Evolutionary conservation across 2,113 vertebrate genomes (phyloP).

Genomic region (Alectura lathami): DNA sequence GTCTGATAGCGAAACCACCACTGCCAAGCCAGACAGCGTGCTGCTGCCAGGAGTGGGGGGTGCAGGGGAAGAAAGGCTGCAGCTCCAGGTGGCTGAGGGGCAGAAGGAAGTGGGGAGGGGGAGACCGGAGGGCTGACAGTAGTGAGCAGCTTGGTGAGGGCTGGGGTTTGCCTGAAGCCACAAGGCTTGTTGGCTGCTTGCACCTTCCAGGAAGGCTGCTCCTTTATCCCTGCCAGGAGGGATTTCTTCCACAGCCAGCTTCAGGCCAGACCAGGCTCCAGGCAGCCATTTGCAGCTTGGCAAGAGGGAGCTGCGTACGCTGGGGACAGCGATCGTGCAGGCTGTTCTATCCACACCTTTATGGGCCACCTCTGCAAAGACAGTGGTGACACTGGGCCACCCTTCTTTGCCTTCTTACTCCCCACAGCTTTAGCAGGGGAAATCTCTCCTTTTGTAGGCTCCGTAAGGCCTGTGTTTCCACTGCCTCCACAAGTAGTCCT

Average conservation of each 20-base stretch:
- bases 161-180: neutral
- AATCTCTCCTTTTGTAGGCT: neutral
- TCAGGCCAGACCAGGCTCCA: neutral
- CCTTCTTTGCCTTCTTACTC: neutral
- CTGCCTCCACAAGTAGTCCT: neutral
- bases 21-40: neutral
- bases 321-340: neutral
- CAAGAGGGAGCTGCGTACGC: neutral
- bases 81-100: constrained; percentile 45
- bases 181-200: neutral
- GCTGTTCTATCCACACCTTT: neutral
- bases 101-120: neutral
- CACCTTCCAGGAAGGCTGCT: neutral
- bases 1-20: neutral
- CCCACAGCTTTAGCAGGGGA: neutral
- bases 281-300: neutral
- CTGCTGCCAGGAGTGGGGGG: constrained; percentile 1
- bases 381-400: neutral
- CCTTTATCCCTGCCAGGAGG: neutral
- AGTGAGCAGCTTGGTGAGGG: neutral
- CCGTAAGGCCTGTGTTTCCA: neutral
- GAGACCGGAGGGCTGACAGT: neutral
- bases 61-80: neutral
- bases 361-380: neutral
- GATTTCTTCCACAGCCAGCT: neutral